Base-by-base conservation (phyloP, 2,888 invertebrate genomes). In the Leucania comma region DNA sequence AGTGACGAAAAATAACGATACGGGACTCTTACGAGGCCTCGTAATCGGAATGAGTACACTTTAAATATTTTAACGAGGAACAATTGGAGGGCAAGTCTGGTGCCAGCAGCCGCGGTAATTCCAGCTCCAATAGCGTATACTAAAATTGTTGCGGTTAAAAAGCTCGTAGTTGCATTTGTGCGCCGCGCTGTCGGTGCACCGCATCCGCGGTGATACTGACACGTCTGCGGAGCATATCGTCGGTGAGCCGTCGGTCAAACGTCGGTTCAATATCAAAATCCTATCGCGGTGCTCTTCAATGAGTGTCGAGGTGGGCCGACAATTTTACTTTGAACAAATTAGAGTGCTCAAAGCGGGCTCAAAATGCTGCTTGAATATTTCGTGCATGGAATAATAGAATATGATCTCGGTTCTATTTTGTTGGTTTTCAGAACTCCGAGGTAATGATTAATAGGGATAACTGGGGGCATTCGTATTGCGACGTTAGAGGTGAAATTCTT, bases 71-170 rank as follows among this genome's bases (percentile, higher is more conserved):
- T 96, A 96, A 96, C 96, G 95, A 96, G 96, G 94, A 97, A 92
- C 96, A 91, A 97, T 96, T 96, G 95, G 96, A 96, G 96, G 96
- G 96, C 96, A 97, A 97, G 96, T 97, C 97, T 87, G 85, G 87
- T 97, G 97, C 97, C 97, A 97, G 97, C 97, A 97, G 97, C 97
- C 96, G 97, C 97, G 97, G 97, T 97, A 97, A 97, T 96, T 97
- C 97, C 97, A 97, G 97, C 97, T 97, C 96, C 96, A 96, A 96
- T 95, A 96, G 96, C 96, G 96, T 97, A 97, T 97, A 97, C 62
- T 51, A 62, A 62, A 62, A 62, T 62, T 62, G 62, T 62, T 97
- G 97, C 96, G 96, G 96, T 96, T 97, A 96, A 97, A 97, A 96
- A 96, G 96, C 95, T 96, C 96, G 61, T 61, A 61, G 61, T 59